Percentiles rank a stretch among this genome's conserved stretches.
Conservation (phyloP, 2,888 invertebrate species). For the Epicampocera succincta region DNA sequence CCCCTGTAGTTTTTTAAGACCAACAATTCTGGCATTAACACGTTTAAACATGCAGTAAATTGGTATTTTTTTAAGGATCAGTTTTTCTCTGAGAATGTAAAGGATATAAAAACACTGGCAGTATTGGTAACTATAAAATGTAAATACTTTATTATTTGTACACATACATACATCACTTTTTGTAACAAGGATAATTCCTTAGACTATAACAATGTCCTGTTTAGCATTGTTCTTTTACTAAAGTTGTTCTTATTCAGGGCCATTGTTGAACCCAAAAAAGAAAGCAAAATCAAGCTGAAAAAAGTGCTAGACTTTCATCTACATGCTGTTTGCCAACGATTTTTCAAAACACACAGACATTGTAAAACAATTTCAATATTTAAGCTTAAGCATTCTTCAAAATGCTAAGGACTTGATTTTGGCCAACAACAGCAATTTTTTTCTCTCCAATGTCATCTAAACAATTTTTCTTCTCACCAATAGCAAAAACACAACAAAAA, state of each 20-base stretch:
- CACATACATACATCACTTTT: slow-evolving; percentile 63
- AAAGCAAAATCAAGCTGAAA: background rate
- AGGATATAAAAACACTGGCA: slow-evolving; percentile 27
- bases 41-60: slow-evolving; percentile 60
- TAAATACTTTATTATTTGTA: slow-evolving; percentile 65
- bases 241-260: slow-evolving; percentile 51
- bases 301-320: slow-evolving; percentile 53
- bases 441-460: slow-evolving; percentile 75
- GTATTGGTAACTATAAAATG: slow-evolving; percentile 64
- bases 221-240: slow-evolving; percentile 31
- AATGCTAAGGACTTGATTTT: slow-evolving; percentile 20
- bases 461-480: slow-evolving; percentile 72
- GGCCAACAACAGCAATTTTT: slow-evolving; percentile 6
- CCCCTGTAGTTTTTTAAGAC: background rate
- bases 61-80: slow-evolving; percentile 12
- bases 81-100: background rate
- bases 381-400: slow-evolving; percentile 26
- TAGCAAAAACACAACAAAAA: background rate
- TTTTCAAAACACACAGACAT: slow-evolving; percentile 39
- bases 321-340: slow-evolving; percentile 59
- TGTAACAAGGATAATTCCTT: slow-evolving; percentile 61
- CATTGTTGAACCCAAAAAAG: slow-evolving; percentile 52
- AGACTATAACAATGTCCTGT: slow-evolving; percentile 62
- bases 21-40: slow-evolving; percentile 55
- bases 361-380: slow-evolving; percentile 20